Evolutionary conservation across 2,888 invertebrate genomes (phyloP), one percentile per base, ranked within the genome.

Genomic region (Chaetogeoica ovagalla): DNA sequence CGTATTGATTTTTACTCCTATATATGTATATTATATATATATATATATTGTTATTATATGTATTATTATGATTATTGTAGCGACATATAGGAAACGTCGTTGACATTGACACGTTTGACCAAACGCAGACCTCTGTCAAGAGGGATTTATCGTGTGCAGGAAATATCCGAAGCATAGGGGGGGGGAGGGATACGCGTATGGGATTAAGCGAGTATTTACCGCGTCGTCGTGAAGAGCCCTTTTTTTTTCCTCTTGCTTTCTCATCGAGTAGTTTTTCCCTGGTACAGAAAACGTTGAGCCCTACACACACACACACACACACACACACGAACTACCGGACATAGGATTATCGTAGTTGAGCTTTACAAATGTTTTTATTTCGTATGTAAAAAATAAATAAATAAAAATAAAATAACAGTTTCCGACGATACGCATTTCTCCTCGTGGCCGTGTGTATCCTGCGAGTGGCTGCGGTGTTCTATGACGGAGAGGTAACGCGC

Each of bases 321-420:
- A 52, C 19, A 55, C 60, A 30, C 30, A 37, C n/a, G 17, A 17
- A 55, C 19, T 15, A 11, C 63, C 57, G 79, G 70, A 71, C 63
- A 13, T 21, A 59, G 70, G 71, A 79, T 79, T 79, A 79, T 71
- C 52, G 62, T 70, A 52, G 57, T 79, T 19, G 71, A 71, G 55
- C 71, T 30, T 70, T 57, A 79, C 79, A 79, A 79, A 79, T 71
- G 79, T 62, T 79, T 79, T 65, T 39, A 37, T 43, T 68, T 76
- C 15, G 17, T 59, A 76, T 65, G 65, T 65, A 59, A 76, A 66
- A 59, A 30, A 30, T 2, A 30, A 30, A 30, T 2, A 30, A 1
- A 30, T 2, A 30, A 30, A 30, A 30, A 2, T 2, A 30, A 30
- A 48, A 59, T 43, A 68, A 76, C 66, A n/a, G 59, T 63, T 79